Conservation (phyloP, 2,113 vertebrate genomes). For the Onychostoma macrolepis region DNA sequence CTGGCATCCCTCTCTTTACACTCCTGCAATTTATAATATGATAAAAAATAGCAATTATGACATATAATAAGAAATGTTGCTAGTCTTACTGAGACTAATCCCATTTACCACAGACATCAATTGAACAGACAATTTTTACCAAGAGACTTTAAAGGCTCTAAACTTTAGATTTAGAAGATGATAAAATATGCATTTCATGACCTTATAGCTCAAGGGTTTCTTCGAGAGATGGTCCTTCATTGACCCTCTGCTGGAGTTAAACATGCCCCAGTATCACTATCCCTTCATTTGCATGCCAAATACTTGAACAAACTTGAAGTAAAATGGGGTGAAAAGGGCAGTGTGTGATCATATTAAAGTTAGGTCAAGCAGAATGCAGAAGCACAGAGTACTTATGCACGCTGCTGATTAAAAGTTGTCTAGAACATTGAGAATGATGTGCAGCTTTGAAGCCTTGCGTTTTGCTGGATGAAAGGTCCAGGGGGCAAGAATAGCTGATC, state of each 20-base stretch:
- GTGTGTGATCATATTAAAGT: neutral
- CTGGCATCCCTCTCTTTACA: neutral
- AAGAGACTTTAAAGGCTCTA: neutral
- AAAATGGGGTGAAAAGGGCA: neutral
- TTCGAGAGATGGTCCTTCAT: neutral
- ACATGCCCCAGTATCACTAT: neutral
- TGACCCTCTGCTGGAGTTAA: neutral
- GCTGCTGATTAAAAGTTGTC: slow-evolving; percentile 34
- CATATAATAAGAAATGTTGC: neutral
- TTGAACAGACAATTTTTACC: neutral
- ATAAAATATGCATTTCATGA: neutral
- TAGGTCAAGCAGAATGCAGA: neutral
- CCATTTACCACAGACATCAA: neutral
- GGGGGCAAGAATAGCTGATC: slow-evolving; percentile 20
- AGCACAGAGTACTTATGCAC: slow-evolving; percentile 4
- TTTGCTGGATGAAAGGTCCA: slow-evolving; percentile 6
- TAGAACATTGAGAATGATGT: neutral
- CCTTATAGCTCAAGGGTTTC: neutral
- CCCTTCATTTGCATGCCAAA: neutral
- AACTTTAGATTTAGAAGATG: neutral
- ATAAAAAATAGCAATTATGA: neutral
- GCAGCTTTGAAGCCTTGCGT: slow-evolving; percentile 30
- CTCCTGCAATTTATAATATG: neutral
- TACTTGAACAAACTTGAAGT: neutral
- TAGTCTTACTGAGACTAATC: neutral